Conservation (phyloP, 1,140 invertebrate species). For the Pseudobourletiella spinata region DNA sequence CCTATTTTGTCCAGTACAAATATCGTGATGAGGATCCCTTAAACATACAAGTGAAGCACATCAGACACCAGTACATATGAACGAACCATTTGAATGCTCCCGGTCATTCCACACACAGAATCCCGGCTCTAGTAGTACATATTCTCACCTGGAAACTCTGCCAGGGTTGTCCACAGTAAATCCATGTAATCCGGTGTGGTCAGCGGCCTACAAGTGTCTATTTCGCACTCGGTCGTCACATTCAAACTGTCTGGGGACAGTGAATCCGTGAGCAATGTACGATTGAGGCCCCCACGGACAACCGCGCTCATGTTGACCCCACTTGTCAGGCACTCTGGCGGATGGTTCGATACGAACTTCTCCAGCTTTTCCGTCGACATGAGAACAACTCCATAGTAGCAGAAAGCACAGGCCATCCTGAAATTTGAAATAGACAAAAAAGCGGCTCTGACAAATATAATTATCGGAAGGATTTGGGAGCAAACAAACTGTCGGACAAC, state of each 20-base stretch:
- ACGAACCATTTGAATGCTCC: too few species aligned
- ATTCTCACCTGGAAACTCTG: conserved; percentile 88
- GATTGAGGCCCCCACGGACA: background rate
- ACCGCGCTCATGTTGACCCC: conserved; percentile 32
- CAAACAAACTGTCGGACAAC: too few species aligned
- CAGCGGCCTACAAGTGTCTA: conserved; percentile 40
- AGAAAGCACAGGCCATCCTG: conserved; percentile 89
- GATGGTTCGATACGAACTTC: conserved; percentile 34
- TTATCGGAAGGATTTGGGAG: background rate
- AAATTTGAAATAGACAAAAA: background rate
- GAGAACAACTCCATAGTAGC: conserved; percentile 89
- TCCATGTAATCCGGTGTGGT: conserved; percentile 84
- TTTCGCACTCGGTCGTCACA: background rate
- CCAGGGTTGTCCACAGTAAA: conserved; percentile 85
- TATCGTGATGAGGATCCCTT: conserved; percentile 84
- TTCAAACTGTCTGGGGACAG: background rate
- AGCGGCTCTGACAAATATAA: background rate
- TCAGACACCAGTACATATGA: too few species aligned
- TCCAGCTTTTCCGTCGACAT: conserved; percentile 92
- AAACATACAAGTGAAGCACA: conserved; percentile 6
- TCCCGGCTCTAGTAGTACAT: too few species aligned
- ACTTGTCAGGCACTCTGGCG: conserved; percentile 24
- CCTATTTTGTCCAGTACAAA: conserved; percentile 84
- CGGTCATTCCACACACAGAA: too few species aligned
- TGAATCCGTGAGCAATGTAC: background rate